Evolutionary conservation across 2,797 vertebrate genomes (phyloP), one percentile per base, ranked within the genome.

Genomic region (Tamandua tetradactyla): DNA sequence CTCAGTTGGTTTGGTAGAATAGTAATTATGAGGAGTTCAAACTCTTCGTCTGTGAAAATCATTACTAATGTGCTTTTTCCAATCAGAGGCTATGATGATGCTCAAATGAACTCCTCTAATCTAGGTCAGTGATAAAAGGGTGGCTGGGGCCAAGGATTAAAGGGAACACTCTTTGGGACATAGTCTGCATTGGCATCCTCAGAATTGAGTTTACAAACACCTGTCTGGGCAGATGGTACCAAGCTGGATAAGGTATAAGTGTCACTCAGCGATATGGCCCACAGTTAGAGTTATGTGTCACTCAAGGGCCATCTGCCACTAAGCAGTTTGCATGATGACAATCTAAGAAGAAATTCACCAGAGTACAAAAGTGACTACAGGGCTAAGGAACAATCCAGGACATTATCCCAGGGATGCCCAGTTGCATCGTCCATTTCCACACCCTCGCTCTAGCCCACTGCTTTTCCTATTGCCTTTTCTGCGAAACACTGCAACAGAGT

Each of bases 1-100:
- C 96, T 95, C 92, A 55, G 35, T 95, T 95, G 94, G 82, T 96
- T 95, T 96, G 88, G 75, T 93, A 66, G 80, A 94, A 96, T 80
- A 81, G 83, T 93, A 96, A 95, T 87, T 95, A 86, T 87, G 88
- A 85, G 83, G 42, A 92, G 40, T 61, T 91, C 93, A 86, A 84
- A 96, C 13, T 95, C 89, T 37, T 66, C 55, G 76, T 93, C 88
- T 96, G 61, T 96, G 88, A 90, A 95, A 95, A 95, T 93, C 72
- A 17, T 90, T 90, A 84, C 76, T 88, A 91, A 84, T 89, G 79
- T 93, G 83, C 32, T 47, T 40, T 94, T 81, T 94, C 87, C n/a
- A 89, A 0, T 20, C 69, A 37, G 42, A 96, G 71, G 32, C 80
- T 80, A n/a, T 40, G 32, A 44, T 61, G 52, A 87, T 69, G 13